phyloP scores from a whole-genome alignment of 2,797 vertebrate genomes.

The Ptychobarbus kaznakovi region DNA sequence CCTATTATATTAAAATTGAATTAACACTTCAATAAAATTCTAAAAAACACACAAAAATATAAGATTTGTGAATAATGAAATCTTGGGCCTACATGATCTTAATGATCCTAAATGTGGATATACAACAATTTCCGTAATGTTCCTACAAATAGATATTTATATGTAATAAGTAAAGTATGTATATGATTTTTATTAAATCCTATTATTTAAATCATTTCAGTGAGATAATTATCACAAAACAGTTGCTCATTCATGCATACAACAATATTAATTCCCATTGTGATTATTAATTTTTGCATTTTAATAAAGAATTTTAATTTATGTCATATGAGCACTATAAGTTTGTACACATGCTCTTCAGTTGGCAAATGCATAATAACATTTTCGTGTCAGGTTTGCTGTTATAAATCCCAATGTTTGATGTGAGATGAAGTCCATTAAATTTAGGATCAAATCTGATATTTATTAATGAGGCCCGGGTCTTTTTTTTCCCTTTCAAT shows the following conservation, averaged over 20 bases:
- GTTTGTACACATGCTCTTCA: background rate
- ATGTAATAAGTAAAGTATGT: background rate
- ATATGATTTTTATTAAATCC: background rate
- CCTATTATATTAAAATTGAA: background rate
- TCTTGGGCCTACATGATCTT: background rate
- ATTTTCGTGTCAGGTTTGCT: no score
- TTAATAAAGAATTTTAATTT: no score
- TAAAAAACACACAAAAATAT: no score
- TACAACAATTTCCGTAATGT: background rate
- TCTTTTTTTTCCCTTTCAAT: background rate
- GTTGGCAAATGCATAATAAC: no score
- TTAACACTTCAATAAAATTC: background rate
- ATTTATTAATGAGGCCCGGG: background rate
- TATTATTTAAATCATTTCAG: background rate
- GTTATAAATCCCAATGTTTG: no score
- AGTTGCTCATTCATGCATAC: background rate
- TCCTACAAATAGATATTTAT: no score
- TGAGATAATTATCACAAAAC: background rate
- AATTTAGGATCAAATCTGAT: background rate
- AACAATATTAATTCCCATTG: no score
- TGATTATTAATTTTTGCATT: no score
- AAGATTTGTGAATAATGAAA: background rate
- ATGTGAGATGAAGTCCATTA: no score
- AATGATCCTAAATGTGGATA: background rate
- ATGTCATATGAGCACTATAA: no score